Base-by-base conservation (phyloP, 2,797 vertebrate genomes). In the Danio aesculapii region DNA sequence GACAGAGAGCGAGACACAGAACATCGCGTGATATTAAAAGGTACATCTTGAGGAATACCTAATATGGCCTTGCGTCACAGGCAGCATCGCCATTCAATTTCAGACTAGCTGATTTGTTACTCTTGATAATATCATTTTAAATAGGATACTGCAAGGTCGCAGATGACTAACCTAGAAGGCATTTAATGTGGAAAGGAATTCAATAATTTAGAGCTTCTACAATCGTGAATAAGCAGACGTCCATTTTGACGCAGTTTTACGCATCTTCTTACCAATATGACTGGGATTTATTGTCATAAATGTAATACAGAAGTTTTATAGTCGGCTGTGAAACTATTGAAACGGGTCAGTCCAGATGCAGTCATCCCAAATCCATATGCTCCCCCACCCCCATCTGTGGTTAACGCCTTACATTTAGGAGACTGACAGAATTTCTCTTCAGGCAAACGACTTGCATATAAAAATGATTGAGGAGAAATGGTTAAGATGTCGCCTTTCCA, bases 201-300 rank as follows among this genome's bases (percentile, higher is more conserved):
- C 7, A 0, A 41, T 17, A 30, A 17, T 30, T 68, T 68, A 10
- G 6, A 49, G 57, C 21, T 53, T 17, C 47, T 52, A 4, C 44
- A n/a, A n/a, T n/a, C 49, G 14, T 66, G 59, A 53, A 50, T 66
- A 39, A 55, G 11, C n/a, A 16, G n/a, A 59, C 67, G 82, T 88
- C 88, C 88, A 90, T 91, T 91, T 92, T 91, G 89, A 88, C 62
- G 86, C 86, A 87, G 82, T 85, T 82, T 77, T 84, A 79, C 81
- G 68, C 77, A 64, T 86, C 53, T n/a, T 44, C 10, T 11, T 13
- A 14, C 47, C 49, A 43, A 13, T 17, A 8, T 30, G 50, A 43
- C 9, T 55, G 12, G 44, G 62, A 68, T 58, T 62, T 61, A 47
- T 7, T 50, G 4, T 68, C 67, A 61, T 43, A 41, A 47, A 63